Conservation (phyloP, 1,140 invertebrate species). For the Melipona quadrifasciata region DNA sequence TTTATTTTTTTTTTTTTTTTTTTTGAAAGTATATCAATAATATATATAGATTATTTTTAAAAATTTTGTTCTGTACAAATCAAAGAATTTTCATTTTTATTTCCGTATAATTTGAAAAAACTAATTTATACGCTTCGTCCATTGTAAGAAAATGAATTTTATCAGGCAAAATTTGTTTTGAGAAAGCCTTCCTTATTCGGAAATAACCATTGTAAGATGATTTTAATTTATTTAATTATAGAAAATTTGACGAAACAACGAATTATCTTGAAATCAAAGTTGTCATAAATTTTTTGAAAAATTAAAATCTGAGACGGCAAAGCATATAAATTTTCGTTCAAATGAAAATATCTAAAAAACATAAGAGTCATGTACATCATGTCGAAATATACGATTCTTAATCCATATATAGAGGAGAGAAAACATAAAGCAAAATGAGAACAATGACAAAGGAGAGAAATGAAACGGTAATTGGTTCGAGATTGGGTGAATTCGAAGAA, state of each 20-base stretch:
- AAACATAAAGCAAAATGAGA: neutral
- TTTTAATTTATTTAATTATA: too few relatives aligned
- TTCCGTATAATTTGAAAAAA: conserved; percentile 11
- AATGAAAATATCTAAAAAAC: neutral
- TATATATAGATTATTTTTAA: too few relatives aligned
- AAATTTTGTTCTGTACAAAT: neutral
- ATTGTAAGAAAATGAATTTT: conserved; percentile 49
- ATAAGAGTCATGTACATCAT: neutral
- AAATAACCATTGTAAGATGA: too few relatives aligned
- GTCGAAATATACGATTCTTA: neutral
- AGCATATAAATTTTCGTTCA: neutral
- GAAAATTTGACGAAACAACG: too few relatives aligned
- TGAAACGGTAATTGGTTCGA: conserved; percentile 7
- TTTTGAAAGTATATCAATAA: too few relatives aligned
- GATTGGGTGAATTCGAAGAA: conserved; percentile 37
- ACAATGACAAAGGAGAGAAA: neutral
- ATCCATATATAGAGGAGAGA: neutral
- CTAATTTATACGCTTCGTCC: neutral
- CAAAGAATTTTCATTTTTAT: neutral
- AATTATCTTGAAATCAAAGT: too few relatives aligned
- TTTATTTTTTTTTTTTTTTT: neutral
- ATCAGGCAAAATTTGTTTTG: neutral
- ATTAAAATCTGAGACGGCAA: neutral
- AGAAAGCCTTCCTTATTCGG: too few relatives aligned
- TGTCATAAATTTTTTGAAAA: neutral